A percentile compares a stretch with the other conserved stretches of the same genome.
phyloP scores from a whole-genome alignment of 2,888 invertebrate species.

The Euplexia lucipara region DNA sequence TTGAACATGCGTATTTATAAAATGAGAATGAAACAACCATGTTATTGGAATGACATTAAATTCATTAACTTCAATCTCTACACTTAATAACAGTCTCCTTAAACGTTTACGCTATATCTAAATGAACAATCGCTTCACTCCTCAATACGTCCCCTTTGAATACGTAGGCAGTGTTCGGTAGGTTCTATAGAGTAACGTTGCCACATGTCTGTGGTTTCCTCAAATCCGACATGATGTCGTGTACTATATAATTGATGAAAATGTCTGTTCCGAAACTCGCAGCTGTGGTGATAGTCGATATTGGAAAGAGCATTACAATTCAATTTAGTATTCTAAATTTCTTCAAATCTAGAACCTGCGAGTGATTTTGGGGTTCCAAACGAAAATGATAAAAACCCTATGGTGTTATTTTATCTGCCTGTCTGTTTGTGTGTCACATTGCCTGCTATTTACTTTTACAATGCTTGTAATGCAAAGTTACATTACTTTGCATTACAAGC shows the following conservation, averaged over 20 bases:
- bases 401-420: no score
- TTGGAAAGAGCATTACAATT: neutral
- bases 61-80: neutral
- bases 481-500: no score
- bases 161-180: conserved; percentile 3
- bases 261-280: conserved; percentile 13
- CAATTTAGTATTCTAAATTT: neutral
- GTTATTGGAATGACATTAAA: neutral
- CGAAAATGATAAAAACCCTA: no score
- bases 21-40: neutral
- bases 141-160: conserved; percentile 23
- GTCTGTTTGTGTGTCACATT: no score
- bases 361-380: no score
- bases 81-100: neutral
- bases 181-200: neutral
- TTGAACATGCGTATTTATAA: no score
- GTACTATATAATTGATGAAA: conserved; percentile 33
- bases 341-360: no score
- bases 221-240: conserved; percentile 31
- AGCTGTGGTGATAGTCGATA: neutral
- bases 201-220: conserved; percentile 48
- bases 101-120: neutral
- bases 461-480: no score
- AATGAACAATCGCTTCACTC: conserved; percentile 1
- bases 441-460: no score